Percentiles rank a stretch among this genome's conserved stretches.
Conservation (phyloP, 92 coral and sea anemone genomes). For the Parazoanthus swiftii region DNA sequence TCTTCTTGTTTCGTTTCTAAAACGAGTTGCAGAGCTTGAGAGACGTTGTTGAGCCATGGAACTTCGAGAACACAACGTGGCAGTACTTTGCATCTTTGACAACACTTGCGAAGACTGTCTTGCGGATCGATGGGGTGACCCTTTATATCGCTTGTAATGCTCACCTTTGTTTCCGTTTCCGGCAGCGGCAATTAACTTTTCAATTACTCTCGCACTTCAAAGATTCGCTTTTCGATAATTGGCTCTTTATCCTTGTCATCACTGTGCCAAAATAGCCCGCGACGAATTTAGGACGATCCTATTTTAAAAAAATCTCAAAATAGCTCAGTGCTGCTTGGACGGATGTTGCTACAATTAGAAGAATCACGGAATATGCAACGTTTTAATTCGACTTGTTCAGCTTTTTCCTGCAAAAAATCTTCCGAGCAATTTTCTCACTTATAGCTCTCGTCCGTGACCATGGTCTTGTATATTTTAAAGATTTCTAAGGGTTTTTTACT, state of each 20-base stretch:
- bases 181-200: neutral
- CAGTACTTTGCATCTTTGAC: neutral
- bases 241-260: constrained; percentile 5
- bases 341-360: no score
- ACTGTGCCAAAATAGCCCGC: neutral
- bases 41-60: neutral
- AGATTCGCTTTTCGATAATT: neutral
- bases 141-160: neutral
- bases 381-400: no score
- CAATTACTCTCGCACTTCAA: neutral
- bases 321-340: no score
- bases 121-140: neutral
- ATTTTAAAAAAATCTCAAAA: no score
- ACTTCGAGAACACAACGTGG: neutral
- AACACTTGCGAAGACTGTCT: neutral
- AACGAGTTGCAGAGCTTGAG: neutral
- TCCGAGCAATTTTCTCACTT: no score
- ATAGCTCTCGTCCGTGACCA: no score
- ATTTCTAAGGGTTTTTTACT: no score
- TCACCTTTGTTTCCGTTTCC: neutral
- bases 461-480: no score
- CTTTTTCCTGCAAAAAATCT: no score
- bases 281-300: neutral
- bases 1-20: neutral
- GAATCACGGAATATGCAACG: no score